Evolutionary conservation across 2,113 vertebrate genomes (phyloP), one percentile per base, ranked within the genome.

Genomic region (Campylomormyrus numenius): DNA sequence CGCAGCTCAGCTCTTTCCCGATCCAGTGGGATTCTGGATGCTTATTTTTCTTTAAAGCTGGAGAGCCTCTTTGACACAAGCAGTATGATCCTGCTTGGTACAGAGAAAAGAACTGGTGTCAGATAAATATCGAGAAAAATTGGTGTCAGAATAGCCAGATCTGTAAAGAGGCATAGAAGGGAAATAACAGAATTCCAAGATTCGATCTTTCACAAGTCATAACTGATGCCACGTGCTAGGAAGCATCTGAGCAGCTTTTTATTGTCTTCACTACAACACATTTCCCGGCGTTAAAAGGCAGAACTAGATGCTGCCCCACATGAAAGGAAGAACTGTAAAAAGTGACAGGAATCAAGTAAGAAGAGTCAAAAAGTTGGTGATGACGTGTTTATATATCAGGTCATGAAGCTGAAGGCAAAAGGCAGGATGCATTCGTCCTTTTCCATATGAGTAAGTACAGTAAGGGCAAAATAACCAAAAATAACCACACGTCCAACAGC

Each of bases 351-450:
- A 91, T 91, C 0, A 91, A 84, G 10, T 88, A 66, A 27, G 49
- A 92, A 90, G 3, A 89, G 3, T 0, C 90, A 48, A 91, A 89
- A 24, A 46, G 87, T 93, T 91, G 93, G 19, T 7, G 91, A 90
- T 52, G 92, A 92, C 1, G 92, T 53, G 53, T 56, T 56, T 56
- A 56, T 56, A 13, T 56, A 56, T 56, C 53, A 56, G 53, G 5
- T 91, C 3, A 92, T 42, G 87, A 74, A 85, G 0, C 88, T 89
- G 17, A 92, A 88, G 1, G 87, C 96, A 24, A 94, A 96, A 2
- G 97, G 96, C 96, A 97, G 97, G 85, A 42, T 97, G 90, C 45
- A 96, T 88, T 5, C 17, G 0, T 50, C 3, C 49, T 50, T 93
- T 92, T 58, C 21, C 56, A 58, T 24, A 6, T 21, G 24, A 21